Percentiles rank a stretch among this genome's conserved stretches.
Evolutionary conservation across 1,140 invertebrate genomes (phyloP).

Genomic region (Aphis craccivora): DNA sequence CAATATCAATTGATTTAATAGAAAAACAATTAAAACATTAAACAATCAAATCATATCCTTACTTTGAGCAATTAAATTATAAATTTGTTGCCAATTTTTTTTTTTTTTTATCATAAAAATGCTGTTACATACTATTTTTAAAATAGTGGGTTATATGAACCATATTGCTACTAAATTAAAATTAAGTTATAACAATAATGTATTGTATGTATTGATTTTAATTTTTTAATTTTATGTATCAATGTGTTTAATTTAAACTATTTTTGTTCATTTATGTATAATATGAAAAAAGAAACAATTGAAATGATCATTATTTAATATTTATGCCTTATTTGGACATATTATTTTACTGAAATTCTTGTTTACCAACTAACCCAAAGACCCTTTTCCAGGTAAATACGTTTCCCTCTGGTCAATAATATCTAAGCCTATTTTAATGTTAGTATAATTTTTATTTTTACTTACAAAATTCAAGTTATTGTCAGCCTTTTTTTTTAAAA

Average conservation of each 20-base stretch:
- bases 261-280: background rate
- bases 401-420: background rate
- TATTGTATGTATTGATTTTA: background rate
- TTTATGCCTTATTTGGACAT: constrained; percentile 7
- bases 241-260: background rate
- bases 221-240: background rate
- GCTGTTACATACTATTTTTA: background rate
- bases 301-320: background rate
- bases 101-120: background rate
- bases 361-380: constrained; percentile 9
- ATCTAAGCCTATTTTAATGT: background rate
- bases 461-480: background rate
- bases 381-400: background rate
- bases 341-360: background rate
- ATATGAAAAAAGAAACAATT: background rate
- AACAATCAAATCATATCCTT: no score
- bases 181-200: background rate
- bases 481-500: background rate
- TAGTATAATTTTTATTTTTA: background rate
- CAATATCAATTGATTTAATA: no score
- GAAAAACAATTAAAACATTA: no score
- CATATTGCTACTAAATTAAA: background rate
- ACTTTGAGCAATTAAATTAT: no score
- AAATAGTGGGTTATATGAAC: background rate
- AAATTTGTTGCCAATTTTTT: background rate